phyloP scores from a whole-genome alignment of 2,797 vertebrate genomes.

The Phoxinus dragarum region DNA sequence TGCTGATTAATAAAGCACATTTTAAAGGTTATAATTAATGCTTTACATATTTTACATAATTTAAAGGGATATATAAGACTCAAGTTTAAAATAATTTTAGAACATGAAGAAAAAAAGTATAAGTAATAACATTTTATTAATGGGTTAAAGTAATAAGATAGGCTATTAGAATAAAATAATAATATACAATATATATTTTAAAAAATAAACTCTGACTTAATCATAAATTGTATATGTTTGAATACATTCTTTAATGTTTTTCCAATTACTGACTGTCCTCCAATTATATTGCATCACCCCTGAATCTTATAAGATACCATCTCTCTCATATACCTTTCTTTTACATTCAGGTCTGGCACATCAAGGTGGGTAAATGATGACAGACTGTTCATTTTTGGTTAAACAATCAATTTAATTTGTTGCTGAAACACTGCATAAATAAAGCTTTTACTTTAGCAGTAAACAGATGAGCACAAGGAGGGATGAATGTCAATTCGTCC shows the following conservation, averaged over 20 bases:
- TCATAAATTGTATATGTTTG: no score
- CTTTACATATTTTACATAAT: background rate
- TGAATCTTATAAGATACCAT: no score
- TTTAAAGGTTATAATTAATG: background rate
- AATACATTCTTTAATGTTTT: no score
- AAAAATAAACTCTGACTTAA: no score
- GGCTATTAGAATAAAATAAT: background rate
- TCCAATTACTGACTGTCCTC: no score
- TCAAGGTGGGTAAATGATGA: background rate
- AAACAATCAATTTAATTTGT: background rate
- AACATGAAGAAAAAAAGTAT: background rate
- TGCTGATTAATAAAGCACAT: background rate
- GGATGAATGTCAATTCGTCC: background rate
- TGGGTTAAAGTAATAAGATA: background rate
- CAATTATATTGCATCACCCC: no score
- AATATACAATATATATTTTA: background rate
- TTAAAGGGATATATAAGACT: background rate
- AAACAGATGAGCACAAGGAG: background rate
- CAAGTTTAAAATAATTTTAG: background rate
- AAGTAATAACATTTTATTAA: background rate
- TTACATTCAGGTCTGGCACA: no score
- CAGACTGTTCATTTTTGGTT: background rate
- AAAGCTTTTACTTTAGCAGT: background rate
- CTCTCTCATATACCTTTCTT: no score
- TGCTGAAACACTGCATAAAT: background rate